A percentile compares a stretch with the other conserved stretches of the same genome.
These are phyloP conservation scores for Cenopis cana DNA, from an alignment of 2,888 invertebrate species.

Conservation along the genomic window DNA sequence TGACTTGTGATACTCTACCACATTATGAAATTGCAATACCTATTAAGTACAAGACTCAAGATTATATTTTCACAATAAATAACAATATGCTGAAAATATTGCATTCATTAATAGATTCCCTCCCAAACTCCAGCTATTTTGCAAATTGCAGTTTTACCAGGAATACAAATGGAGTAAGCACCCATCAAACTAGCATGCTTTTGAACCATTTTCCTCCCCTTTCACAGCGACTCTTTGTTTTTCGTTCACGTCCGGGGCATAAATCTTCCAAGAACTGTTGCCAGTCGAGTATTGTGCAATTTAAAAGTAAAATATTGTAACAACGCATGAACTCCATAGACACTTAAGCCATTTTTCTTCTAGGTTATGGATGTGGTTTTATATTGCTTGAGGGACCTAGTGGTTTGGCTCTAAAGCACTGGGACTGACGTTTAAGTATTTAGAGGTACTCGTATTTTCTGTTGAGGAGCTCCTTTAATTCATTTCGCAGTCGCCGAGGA, in stretches of 20 bases:
- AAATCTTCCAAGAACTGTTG: constrained; percentile 44
- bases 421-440: constrained; percentile 22
- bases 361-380: constrained; percentile 9
- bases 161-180: not conserved
- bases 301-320: not conserved
- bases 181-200: not conserved
- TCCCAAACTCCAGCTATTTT: not conserved
- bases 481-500: not conserved
- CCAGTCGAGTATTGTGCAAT: constrained; percentile 10
- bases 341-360: not conserved
- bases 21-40: not conserved
- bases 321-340: not conserved
- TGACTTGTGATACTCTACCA: no score
- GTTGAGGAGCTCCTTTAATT: not conserved
- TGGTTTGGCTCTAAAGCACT: constrained; percentile 24
- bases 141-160: not conserved
- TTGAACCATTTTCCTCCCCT: not conserved
- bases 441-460: constrained; percentile 6
- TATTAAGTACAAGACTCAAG: not conserved
- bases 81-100: not conserved
- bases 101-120: not conserved
- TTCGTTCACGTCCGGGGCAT: constrained; percentile 45
- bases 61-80: not conserved
- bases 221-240: constrained; percentile 27
- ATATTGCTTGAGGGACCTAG: constrained; percentile 29